Conservation (phyloP, 2,113 vertebrate species). For the Melospiza melodia region DNA sequence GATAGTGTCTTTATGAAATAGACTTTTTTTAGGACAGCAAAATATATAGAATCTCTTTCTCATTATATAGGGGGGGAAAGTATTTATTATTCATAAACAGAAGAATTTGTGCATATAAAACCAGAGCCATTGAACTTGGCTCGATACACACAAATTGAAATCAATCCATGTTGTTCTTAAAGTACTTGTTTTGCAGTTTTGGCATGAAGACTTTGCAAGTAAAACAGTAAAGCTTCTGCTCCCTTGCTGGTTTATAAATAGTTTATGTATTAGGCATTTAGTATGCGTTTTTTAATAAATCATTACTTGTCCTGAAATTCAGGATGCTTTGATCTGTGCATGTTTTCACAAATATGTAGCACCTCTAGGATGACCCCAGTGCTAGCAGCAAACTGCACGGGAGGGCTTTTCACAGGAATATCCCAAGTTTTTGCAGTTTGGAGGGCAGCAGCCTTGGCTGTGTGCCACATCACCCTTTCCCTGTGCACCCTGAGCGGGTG, state of each 20-base stretch:
- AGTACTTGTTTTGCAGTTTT: slow-evolving; percentile 17
- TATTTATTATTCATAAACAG: slow-evolving; percentile 25
- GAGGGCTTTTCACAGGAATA: background rate
- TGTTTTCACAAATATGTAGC: background rate
- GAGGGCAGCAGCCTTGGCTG: background rate
- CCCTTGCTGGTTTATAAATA: slow-evolving; percentile 17
- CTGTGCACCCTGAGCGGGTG: no score
- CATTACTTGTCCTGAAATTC: background rate
- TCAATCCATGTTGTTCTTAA: background rate
- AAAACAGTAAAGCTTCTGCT: background rate
- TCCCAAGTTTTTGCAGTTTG: background rate
- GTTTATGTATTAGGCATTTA: slow-evolving; percentile 29
- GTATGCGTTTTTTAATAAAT: slow-evolving; percentile 24
- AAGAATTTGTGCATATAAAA: background rate
- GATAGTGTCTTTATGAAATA: background rate
- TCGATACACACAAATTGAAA: background rate
- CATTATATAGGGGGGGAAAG: background rate
- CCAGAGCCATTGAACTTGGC: background rate
- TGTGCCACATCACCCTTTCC: background rate
- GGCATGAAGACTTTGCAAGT: background rate
- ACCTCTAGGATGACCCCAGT: background rate
- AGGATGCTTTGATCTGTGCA: slow-evolving; percentile 4
- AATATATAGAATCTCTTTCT: background rate
- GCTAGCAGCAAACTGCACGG: background rate
- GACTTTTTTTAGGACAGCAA: background rate